phyloP scores from a whole-genome alignment of 2,797 vertebrate species.

The Geotria australis region DNA sequence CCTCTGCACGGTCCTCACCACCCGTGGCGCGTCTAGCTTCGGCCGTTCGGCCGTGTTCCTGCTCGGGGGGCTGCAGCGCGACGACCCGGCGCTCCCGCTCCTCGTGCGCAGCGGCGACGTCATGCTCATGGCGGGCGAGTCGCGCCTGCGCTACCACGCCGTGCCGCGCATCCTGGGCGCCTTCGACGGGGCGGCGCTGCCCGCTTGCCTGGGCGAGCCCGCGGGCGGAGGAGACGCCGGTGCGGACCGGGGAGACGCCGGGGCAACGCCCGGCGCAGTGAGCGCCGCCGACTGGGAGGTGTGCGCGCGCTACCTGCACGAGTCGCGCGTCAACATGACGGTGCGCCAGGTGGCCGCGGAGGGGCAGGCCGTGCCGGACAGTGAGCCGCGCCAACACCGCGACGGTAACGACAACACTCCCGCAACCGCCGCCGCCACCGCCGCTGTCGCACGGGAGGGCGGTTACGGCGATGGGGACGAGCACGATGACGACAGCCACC shows the following conservation, averaged over 20 bases:
- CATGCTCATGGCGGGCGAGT: conserved; percentile 79
- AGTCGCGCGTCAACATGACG: conserved; percentile 61
- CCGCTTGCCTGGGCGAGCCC: conserved; percentile 6
- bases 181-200: conserved; percentile 9
- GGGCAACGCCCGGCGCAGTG: background rate
- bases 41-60: conserved; percentile 71
- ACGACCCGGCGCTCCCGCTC: conserved; percentile 45
- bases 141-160: conserved; percentile 62
- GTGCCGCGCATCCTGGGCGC: conserved; percentile 44
- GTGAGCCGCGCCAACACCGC: too few relatives aligned
- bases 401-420: too few relatives aligned
- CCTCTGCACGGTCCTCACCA: too few relatives aligned
- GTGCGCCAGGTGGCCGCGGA: conserved; percentile 46
- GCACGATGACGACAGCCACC: too few relatives aligned
- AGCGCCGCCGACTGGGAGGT: conserved; percentile 34
- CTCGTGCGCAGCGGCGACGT: conserved; percentile 75
- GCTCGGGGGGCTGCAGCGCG: conserved; percentile 37
- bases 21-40: conserved; percentile 19
- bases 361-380: conserved; percentile 24
- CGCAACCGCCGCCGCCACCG: too few relatives aligned
- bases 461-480: too few relatives aligned
- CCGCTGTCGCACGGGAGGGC: too few relatives aligned
- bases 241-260: background rate
- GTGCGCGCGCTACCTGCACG: conserved; percentile 37
- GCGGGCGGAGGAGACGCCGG: conserved; percentile 3